Base-by-base conservation (phyloP, 1,140 invertebrate species). In the Gryllus bimaculatus region DNA sequence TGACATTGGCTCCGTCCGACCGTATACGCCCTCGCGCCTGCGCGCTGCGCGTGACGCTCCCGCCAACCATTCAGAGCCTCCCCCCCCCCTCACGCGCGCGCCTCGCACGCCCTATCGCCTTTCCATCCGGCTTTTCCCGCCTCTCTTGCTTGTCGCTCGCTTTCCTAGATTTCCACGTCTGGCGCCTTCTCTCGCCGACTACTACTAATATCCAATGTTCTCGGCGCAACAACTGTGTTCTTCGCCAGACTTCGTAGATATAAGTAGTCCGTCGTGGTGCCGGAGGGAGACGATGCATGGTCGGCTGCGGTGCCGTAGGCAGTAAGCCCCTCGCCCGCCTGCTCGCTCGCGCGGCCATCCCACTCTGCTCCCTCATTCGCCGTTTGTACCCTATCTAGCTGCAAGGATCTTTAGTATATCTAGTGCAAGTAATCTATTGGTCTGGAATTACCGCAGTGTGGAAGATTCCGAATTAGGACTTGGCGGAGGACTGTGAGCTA, bases 1-100 rank as follows among this genome's bases (percentile, higher is more conserved):
- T 87, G 89, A 88, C 89, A 89, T 89, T 88, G 88, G 87, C 87
- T 87, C 86, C 88, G 86, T 84, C 88, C 86, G 88, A 88, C 87
- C 87, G 88, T 87, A 88, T 89, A 88, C 80, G 81, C 81, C 66
- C 83, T 82, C 82, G 80, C 80, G 81, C 81, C 81, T 81, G 81
- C 79, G 82, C 77, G n/a, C n/a, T n/a, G n/a, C n/a, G n/a, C n/a
- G n/a, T 78, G 81, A 78, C 81, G 74, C 66, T 48, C 79, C 75
- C n/a, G n/a, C n/a, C n/a, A n/a, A 79, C 80, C 20, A 54, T 7
- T 66, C 18, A 15, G 21, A 78, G 75, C 73, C 73, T 20, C 21
- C 75, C 48, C 83, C 84, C 83, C 84, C 85, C 85, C 83, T 83
- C 82, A 82, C 83, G 82, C 73, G 73, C 48, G 49, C 80, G 81